These are phyloP conservation scores for Hystrix cristata DNA, from an alignment of 2,113 vertebrate species.

Conservation along the genomic window DNA sequence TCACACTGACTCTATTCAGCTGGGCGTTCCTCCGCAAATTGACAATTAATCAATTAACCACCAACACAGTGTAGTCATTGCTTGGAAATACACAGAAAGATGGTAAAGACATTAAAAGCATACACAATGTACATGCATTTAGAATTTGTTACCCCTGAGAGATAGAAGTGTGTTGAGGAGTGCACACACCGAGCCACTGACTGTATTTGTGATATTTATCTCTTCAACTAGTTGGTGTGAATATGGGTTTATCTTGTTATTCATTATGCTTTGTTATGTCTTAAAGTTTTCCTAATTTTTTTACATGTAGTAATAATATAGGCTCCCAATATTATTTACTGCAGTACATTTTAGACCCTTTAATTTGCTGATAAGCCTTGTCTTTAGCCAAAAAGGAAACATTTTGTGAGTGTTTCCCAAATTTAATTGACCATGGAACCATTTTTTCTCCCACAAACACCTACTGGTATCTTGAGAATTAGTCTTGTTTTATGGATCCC, in stretches of 20 bases:
- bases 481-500: conserved; percentile 63
- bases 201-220: conserved; percentile 8
- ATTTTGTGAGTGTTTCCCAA: conserved; percentile 51
- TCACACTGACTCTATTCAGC: too few species aligned
- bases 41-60: too few species aligned
- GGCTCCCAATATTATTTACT: not conserved
- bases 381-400: not conserved
- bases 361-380: conserved; percentile 52
- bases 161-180: not conserved
- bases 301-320: not conserved
- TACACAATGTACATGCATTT: not conserved
- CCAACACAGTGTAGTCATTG: not conserved
- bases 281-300: conserved; percentile 32
- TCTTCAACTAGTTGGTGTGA: not conserved
- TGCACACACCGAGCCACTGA: not conserved
- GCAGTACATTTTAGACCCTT: conserved; percentile 43
- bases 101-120: not conserved
- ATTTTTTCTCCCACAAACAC: conserved; percentile 45
- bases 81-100: conserved; percentile 3
- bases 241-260: not conserved
- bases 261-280: not conserved
- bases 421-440: conserved; percentile 65
- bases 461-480: conserved; percentile 63
- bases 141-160: conserved; percentile 34
- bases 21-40: too few species aligned